A percentile compares a stretch with the other conserved stretches of the same genome.
These are phyloP conservation scores for Polydrusus pterygomalis DNA, from an alignment of 2,888 invertebrate species.

Conservation along the genomic window DNA sequence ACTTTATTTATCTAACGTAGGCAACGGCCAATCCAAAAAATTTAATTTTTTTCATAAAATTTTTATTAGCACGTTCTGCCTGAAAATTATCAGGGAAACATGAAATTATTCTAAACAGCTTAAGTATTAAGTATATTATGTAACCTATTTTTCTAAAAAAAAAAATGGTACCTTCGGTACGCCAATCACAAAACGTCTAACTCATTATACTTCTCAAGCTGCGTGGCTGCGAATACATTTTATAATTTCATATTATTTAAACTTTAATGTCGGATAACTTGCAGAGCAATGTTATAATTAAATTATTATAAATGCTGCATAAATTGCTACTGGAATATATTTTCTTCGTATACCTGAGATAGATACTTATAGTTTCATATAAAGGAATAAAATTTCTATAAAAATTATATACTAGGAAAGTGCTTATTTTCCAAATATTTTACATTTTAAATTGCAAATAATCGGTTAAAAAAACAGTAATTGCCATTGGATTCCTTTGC, in stretches of 20 bases:
- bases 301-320: slow-evolving; percentile 46
- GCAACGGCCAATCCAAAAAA: too few species aligned
- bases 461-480: slow-evolving; percentile 27
- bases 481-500: slow-evolving; percentile 6
- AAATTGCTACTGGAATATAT: slow-evolving; percentile 51
- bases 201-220: slow-evolving; percentile 29
- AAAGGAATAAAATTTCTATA: slow-evolving; percentile 37
- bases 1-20: too few species aligned
- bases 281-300: slow-evolving; percentile 35
- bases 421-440: slow-evolving; percentile 42
- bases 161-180: background rate
- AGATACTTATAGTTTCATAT: slow-evolving; percentile 19
- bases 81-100: too few species aligned
- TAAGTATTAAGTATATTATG: too few species aligned
- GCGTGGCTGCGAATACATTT: slow-evolving; percentile 23
- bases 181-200: background rate
- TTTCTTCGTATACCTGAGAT: slow-evolving; percentile 11
- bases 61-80: too few species aligned
- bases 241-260: slow-evolving; percentile 47
- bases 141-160: too few species aligned
- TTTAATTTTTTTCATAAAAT: too few species aligned
- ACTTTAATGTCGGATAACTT: slow-evolving; percentile 30
- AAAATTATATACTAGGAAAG: slow-evolving; percentile 35
- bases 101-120: too few species aligned
- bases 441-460: slow-evolving; percentile 26